phyloP scores from a whole-genome alignment of 2,113 vertebrate genomes.

The Australoheros scitulus region DNA sequence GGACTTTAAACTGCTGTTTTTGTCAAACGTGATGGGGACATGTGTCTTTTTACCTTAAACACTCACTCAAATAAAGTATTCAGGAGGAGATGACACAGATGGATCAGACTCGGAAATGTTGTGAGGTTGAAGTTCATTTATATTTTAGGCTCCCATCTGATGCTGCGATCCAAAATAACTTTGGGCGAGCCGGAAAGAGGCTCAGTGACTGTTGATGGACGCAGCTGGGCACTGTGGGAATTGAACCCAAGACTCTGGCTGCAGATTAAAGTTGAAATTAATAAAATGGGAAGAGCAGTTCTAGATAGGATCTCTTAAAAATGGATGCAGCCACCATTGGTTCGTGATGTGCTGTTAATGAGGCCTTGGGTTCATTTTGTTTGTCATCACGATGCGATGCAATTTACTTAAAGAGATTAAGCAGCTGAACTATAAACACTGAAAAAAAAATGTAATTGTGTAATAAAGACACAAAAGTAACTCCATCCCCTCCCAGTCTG shows the following conservation, averaged over 20 bases:
- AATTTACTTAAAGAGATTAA: too few relatives aligned
- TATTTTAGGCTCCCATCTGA: constrained; percentile 20
- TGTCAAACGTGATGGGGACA: background rate
- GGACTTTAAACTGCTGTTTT: background rate
- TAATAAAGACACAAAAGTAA: too few relatives aligned
- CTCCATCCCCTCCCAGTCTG: too few relatives aligned
- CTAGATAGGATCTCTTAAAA: too few relatives aligned
- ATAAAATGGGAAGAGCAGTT: background rate
- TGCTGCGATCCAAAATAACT: background rate
- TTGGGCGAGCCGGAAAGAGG: background rate
- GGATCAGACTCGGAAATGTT: background rate
- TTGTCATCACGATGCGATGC: too few relatives aligned
- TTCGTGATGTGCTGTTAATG: too few relatives aligned
- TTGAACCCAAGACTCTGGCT: background rate
- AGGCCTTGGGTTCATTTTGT: too few relatives aligned
- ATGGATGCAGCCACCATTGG: too few relatives aligned
- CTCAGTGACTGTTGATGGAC: background rate
- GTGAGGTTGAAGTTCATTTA: background rate
- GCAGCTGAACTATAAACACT: too few relatives aligned
- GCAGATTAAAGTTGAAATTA: background rate
- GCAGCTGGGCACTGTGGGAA: background rate
- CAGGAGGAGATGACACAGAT: background rate
- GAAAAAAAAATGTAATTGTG: too few relatives aligned
- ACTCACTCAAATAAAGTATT: constrained; percentile 2
- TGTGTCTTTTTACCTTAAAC: constrained; percentile 4